Evolutionary conservation across 2,113 vertebrate genomes (phyloP).

Genomic region (Acrocephalus kingi): DNA sequence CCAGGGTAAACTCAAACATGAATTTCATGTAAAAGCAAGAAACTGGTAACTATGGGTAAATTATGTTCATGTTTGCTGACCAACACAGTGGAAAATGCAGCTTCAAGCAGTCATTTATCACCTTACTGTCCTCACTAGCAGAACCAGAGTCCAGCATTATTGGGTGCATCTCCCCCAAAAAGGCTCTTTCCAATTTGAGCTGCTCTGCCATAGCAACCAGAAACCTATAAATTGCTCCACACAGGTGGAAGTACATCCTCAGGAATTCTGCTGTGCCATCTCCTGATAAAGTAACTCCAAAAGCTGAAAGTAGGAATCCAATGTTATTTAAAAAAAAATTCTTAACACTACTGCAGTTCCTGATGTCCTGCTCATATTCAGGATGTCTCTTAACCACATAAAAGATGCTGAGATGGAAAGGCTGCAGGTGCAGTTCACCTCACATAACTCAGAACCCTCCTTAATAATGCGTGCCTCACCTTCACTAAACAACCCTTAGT

Average conservation of each 20-base stretch:
- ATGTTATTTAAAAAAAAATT: not conserved
- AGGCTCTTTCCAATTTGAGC: not conserved
- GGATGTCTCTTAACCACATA: not conserved
- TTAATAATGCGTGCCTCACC: not conserved
- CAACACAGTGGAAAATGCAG: not conserved
- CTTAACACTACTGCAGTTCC: not conserved
- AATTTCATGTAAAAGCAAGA: not conserved
- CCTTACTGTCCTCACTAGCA: not conserved
- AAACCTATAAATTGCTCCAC: not conserved
- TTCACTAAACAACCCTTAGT: not conserved
- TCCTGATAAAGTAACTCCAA: not conserved
- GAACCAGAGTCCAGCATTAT: not conserved
- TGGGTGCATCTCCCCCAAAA: not conserved
- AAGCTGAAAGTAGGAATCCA: not conserved
- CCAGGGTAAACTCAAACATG: not conserved
- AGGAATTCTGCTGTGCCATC: not conserved
- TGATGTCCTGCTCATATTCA: not conserved
- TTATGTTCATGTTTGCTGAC: not conserved
- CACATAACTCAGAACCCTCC: not conserved
- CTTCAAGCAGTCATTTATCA: not conserved
- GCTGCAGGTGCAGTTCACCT: not conserved
- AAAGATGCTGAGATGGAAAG: not conserved
- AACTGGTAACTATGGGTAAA: not conserved
- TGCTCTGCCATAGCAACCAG: not conserved
- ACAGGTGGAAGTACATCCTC: not conserved